A percentile compares a stretch with the other conserved stretches of the same genome.
These are phyloP conservation scores for Alces alces DNA, from an alignment of 2,113 vertebrate genomes.

Conservation along the genomic window DNA sequence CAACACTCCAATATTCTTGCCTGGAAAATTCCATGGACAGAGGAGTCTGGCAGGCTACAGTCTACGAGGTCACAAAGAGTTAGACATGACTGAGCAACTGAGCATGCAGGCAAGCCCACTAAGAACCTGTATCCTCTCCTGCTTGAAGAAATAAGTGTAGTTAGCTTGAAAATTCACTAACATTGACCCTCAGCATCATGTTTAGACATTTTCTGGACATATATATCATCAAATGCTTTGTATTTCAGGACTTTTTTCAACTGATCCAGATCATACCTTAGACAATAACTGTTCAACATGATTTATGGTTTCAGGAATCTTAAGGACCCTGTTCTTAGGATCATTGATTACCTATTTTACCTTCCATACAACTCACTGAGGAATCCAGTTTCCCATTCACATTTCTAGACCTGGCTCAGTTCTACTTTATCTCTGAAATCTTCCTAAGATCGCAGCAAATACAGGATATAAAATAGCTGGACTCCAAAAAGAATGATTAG, in stretches of 20 bases:
- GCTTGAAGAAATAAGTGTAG: neutral
- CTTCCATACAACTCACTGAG: neutral
- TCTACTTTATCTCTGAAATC: neutral
- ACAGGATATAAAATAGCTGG: neutral
- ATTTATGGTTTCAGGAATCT: neutral
- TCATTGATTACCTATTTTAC: neutral
- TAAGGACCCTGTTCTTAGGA: neutral
- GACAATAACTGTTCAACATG: neutral
- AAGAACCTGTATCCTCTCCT: neutral
- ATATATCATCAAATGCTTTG: neutral
- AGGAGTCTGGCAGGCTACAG: neutral
- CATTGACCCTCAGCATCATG: neutral
- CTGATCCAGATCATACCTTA: neutral
- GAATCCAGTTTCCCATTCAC: neutral
- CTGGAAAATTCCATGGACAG: neutral
- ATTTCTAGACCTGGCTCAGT: neutral
- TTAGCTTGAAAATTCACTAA: neutral
- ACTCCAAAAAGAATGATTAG: neutral
- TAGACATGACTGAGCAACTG: neutral
- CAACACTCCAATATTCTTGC: neutral
- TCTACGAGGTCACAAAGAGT: neutral
- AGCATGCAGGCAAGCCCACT: neutral
- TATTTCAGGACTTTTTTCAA: neutral
- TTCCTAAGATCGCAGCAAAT: neutral
- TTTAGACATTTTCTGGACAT: constrained; percentile 33